A percentile compares a stretch with the other conserved stretches of the same genome.
These are phyloP conservation scores for Pegoplata infirma DNA, from an alignment of 2,888 invertebrate species.

Conservation along the genomic window DNA sequence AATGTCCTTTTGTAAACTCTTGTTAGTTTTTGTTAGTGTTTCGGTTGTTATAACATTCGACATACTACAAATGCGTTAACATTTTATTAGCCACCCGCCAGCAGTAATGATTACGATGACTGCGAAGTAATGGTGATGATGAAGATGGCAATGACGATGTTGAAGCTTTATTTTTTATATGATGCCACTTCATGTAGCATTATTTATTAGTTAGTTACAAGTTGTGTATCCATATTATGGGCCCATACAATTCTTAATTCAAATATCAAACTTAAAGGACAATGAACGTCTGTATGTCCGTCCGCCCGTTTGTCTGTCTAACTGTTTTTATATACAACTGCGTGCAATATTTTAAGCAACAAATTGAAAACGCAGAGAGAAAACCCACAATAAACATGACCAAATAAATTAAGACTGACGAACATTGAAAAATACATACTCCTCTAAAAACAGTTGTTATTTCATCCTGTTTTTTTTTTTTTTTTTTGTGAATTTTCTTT, in stretches of 20 bases:
- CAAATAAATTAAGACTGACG: conserved; percentile 43
- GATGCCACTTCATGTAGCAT: conserved; percentile 1
- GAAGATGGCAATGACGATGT: conserved; percentile 17
- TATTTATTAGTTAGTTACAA: conserved; percentile 30
- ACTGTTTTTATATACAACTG: conserved; percentile 6
- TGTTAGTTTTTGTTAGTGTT: conserved; percentile 21
- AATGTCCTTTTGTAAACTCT: conserved; percentile 53
- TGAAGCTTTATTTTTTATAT: not conserved
- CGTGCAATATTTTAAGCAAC: conserved; percentile 21
- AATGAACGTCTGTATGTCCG: conserved; percentile 53
- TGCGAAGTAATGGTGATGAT: conserved; percentile 17
- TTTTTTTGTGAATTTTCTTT: not conserved
- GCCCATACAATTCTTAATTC: conserved; percentile 36
- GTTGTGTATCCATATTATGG: conserved; percentile 16
- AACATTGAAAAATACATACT: not conserved
- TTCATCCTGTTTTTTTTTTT: too few relatives aligned
- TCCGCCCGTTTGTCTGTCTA: too few relatives aligned
- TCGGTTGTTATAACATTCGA: conserved; percentile 1
- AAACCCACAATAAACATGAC: conserved; percentile 35
- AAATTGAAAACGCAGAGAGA: not conserved
- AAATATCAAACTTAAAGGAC: conserved; percentile 45
- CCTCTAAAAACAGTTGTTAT: conserved; percentile 43
- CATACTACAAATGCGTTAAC: conserved; percentile 50
- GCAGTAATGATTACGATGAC: conserved; percentile 10
- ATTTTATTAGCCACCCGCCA: conserved; percentile 58